Base-by-base conservation (phyloP, 37 sponge, comb jelly and placozoan genomes). In the Axinella damicornis region DNA sequence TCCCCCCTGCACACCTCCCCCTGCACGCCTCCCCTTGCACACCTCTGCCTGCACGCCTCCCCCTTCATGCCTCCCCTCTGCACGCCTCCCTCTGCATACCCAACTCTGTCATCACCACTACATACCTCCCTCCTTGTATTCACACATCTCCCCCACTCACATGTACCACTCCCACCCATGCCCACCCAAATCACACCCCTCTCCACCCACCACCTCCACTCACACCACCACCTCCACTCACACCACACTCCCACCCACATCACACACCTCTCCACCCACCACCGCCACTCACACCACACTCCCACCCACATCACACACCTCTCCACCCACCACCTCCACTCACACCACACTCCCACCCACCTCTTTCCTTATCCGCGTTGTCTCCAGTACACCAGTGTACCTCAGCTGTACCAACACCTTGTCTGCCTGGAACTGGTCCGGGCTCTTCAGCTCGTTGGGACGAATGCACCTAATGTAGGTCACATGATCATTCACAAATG, bases 371-470 rank as follows among this genome's bases (percentile, higher is more conserved):
- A 95, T 95, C 16, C 86, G 34, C n/a, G 79, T 89, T 41, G 92
- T 92, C 62, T 95, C 95, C 79, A 95, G 64, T 16, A 95, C 90
- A 30, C 95, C 95, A 40, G 95, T 95, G 84, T 95, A 89, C 31
- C 85, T 53, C 22, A 95, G 80, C 67, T 95, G 95, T 35, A 73
- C 60, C 34, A 81, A 28, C 0, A 95, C 95, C 60, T 86, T 92
- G 37, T 95, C 92, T 21, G 72, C 62, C 5, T 78, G 62, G 63
- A 95, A 95, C 57, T 79, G 73, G n/a, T 82, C 71, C 14, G 85
- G 86, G 60, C 85, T 86, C 73, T 82, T 80, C 52, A 89, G 41
- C 35, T 89, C 90, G 71, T 95, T 95, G 1, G 95, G 95, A 25
- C 93, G 83, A 28, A 95, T 95, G 53, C 95, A 95, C 69, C 94